Evolutionary conservation across 2,113 vertebrate species (phyloP).

Genomic region (Egretta garzetta): DNA sequence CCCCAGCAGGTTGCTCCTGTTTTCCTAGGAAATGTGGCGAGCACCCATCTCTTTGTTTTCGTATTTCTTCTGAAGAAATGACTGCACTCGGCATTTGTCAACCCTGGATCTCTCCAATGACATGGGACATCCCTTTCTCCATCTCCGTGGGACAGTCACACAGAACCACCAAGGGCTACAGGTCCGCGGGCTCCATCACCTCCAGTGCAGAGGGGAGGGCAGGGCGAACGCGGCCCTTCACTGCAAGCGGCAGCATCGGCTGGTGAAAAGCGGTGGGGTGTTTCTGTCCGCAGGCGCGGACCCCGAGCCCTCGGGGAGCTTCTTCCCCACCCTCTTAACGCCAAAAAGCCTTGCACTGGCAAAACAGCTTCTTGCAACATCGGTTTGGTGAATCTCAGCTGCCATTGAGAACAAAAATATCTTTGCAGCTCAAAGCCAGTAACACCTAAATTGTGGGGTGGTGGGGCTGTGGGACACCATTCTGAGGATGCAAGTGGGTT

Average conservation of each 20-base stretch:
- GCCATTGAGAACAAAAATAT: neutral
- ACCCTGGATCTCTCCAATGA: neutral
- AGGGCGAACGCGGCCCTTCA: fast-evolving
- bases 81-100: neutral
- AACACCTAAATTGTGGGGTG: neutral
- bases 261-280: fast-evolving
- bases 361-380: neutral
- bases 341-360: neutral
- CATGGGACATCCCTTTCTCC: fast-evolving
- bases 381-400: neutral
- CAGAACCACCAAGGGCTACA: neutral
- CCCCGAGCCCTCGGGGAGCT: fast-evolving
- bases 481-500: neutral
- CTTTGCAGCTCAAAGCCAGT: neutral
- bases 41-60: neutral
- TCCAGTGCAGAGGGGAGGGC: fast-evolving
- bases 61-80: neutral
- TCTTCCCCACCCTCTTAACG: neutral
- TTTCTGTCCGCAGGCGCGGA: neutral
- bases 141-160: neutral
- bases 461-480: neutral
- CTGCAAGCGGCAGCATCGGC: fast-evolving
- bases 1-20: neutral
- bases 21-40: neutral
- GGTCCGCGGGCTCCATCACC: neutral